phyloP scores from a whole-genome alignment of 2,113 vertebrate genomes.

The Cairina moschata region DNA sequence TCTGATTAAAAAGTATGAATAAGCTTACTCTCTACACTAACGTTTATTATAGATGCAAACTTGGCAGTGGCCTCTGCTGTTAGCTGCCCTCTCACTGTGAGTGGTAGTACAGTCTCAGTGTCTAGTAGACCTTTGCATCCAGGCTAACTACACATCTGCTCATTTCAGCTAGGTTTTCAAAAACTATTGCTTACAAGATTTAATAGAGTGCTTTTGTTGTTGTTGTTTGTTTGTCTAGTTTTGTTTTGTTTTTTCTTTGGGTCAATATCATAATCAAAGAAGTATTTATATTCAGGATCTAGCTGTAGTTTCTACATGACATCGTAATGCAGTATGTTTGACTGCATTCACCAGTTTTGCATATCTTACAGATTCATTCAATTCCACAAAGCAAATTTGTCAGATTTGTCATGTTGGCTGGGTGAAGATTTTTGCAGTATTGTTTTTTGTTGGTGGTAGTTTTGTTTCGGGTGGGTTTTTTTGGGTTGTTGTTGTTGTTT shows the following conservation, averaged over 20 bases:
- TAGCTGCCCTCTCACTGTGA: neutral
- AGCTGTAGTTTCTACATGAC: neutral
- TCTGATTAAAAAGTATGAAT: neutral
- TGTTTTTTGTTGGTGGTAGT: neutral
- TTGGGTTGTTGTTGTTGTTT: no score
- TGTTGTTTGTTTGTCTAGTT: no score
- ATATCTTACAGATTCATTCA: neutral
- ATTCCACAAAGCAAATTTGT: neutral
- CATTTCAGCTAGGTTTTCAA: neutral
- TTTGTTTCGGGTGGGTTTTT: no score
- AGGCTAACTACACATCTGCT: neutral
- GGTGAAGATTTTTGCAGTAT: neutral
- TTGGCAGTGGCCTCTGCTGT: neutral
- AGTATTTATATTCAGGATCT: neutral
- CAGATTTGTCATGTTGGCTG: neutral
- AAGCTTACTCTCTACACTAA: neutral
- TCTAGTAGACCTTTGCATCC: neutral
- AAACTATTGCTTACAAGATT: neutral
- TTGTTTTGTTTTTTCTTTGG: neutral
- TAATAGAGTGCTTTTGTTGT: neutral
- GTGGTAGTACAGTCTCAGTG: neutral
- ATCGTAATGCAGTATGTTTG: neutral
- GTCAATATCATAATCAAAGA: neutral
- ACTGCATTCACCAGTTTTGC: neutral
- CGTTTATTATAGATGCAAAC: neutral